These are phyloP conservation scores for Rhea pennata DNA, from an alignment of 2,113 vertebrate species.

Conservation along the genomic window DNA sequence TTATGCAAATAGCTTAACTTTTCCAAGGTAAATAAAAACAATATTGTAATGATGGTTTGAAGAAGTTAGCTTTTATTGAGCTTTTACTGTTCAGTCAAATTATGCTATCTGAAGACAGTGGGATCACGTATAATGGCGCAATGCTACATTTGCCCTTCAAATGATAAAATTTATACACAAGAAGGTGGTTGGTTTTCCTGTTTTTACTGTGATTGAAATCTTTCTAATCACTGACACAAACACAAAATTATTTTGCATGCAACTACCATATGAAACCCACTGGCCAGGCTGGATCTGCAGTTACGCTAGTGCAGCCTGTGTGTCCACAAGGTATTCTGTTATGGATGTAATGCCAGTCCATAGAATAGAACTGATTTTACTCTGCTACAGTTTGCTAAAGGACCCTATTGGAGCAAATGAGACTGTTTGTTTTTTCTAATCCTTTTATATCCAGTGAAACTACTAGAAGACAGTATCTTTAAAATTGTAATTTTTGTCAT, in stretches of 20 bases:
- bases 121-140: neutral
- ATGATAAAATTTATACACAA: neutral
- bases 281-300: fast-evolving
- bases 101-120: neutral
- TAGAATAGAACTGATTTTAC: neutral
- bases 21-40: neutral
- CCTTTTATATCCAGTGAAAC: neutral
- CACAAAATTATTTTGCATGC: neutral
- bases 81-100: neutral
- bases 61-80: neutral
- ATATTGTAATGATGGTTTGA: neutral
- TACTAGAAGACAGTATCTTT: neutral
- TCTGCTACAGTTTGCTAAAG: neutral
- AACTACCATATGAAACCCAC: neutral
- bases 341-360: neutral
- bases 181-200: neutral
- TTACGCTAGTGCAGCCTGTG: neutral
- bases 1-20: neutral
- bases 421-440: neutral
- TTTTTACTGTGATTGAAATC: neutral
- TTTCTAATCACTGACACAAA: neutral
- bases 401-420: neutral
- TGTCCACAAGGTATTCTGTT: neutral
- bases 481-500: neutral
- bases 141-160: neutral